These are phyloP conservation scores for Mnemiopsis leidyi DNA, from an alignment of 37 sponge, comb jelly and placozoan species.

Conservation along the genomic window DNA sequence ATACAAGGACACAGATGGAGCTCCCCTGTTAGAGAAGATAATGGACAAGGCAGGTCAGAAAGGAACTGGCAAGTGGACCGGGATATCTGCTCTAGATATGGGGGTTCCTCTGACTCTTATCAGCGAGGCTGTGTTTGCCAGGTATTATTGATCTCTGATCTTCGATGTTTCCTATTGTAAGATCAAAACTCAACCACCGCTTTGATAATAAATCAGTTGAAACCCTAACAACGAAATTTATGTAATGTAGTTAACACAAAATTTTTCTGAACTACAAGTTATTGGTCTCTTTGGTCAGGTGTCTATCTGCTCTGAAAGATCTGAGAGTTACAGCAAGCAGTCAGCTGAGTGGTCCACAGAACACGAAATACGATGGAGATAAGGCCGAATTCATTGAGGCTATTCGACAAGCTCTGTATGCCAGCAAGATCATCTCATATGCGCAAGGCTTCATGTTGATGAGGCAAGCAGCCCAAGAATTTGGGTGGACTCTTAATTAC, in stretches of 20 bases:
- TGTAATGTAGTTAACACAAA: no score
- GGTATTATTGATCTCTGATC: no score
- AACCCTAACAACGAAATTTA: no score
- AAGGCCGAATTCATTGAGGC: slow-evolving; percentile 78
- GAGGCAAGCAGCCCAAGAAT: slow-evolving; percentile 83
- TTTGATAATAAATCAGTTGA: no score
- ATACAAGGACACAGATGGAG: slow-evolving; percentile 89
- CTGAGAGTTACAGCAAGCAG: slow-evolving; percentile 84
- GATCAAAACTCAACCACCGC: no score
- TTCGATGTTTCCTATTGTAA: no score
- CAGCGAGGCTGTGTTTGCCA: slow-evolving; percentile 96
- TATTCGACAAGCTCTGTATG: slow-evolving; percentile 90
- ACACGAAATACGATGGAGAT: slow-evolving; percentile 70
- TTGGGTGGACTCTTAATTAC: slow-evolving; percentile 91
- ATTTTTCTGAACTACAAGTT: no score
- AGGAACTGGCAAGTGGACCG: slow-evolving; percentile 99
- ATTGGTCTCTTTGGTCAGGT: slow-evolving; percentile 62
- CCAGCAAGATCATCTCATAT: slow-evolving; percentile 95
- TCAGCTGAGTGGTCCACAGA: slow-evolving; percentile 73
- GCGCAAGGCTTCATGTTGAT: slow-evolving; percentile 99
- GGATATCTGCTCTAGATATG: slow-evolving; percentile 92
- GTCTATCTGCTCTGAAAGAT: slow-evolving; percentile 86
- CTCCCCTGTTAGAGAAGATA: slow-evolving; percentile 89
- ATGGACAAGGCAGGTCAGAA: slow-evolving; percentile 95
- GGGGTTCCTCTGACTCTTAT: slow-evolving; percentile 97